These are phyloP conservation scores for Syngnathus acus DNA, from an alignment of 2,797 vertebrate genomes.

Conservation along the genomic window DNA sequence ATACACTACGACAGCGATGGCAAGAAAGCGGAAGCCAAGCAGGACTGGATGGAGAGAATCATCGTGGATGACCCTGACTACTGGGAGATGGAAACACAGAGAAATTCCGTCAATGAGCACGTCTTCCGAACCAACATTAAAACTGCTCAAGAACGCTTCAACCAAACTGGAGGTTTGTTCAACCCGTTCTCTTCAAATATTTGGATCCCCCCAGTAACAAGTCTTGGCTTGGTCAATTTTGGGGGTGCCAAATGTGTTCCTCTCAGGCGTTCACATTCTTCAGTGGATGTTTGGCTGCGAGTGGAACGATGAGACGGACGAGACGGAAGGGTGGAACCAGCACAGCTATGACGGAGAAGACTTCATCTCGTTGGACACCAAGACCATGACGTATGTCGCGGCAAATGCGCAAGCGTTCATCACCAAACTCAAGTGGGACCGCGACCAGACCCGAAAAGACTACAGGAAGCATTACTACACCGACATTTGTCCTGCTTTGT, in stretches of 20 bases:
- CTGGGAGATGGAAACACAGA: not conserved
- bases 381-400: constrained; percentile 16
- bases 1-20: constrained; percentile 26
- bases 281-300: constrained; percentile 8
- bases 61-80: constrained; percentile 10
- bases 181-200: not conserved
- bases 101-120: accelerated
- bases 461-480: not conserved
- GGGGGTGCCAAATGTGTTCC: not conserved
- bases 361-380: constrained; percentile 12
- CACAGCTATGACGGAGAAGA: constrained; percentile 16
- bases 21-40: not conserved
- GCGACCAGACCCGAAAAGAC: accelerated
- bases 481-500: not conserved
- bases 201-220: too few species aligned
- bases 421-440: constrained; percentile 11
- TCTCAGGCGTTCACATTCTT: constrained; percentile 11
- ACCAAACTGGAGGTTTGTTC: constrained; percentile 53
- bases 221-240: not conserved
- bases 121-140: not conserved
- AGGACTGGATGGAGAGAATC: constrained; percentile 40
- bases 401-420: constrained; percentile 7
- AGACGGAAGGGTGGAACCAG: not conserved
- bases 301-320: constrained; percentile 12
- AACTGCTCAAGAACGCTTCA: not conserved